phyloP scores from a whole-genome alignment of 2,888 invertebrate genomes.

The Congeria kusceri region DNA sequence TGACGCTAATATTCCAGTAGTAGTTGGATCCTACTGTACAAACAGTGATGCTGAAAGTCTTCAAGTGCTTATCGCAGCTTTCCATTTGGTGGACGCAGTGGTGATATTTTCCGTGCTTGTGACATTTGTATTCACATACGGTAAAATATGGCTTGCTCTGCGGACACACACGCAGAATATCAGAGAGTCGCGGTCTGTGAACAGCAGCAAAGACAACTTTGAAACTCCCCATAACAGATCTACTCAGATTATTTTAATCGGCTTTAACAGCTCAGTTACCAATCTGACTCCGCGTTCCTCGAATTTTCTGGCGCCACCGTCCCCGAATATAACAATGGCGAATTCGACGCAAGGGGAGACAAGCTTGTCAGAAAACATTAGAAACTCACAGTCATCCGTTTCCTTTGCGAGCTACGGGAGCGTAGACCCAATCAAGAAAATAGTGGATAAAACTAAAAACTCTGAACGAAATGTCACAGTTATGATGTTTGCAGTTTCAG shows the following conservation, averaged over 20 bases:
- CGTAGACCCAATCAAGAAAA: not conserved
- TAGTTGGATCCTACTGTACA: conserved; percentile 47
- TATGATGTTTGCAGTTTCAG: conserved; percentile 53
- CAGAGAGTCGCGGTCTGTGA: too few species aligned
- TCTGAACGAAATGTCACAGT: conserved; percentile 40
- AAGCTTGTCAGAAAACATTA: not conserved
- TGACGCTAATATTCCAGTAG: not conserved
- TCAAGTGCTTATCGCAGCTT: conserved; percentile 16
- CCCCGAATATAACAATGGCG: too few species aligned
- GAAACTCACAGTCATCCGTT: not conserved
- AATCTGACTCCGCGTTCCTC: too few species aligned
- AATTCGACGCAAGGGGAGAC: too few species aligned
- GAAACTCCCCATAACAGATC: too few species aligned
- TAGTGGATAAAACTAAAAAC: not conserved
- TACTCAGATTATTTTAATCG: too few species aligned
- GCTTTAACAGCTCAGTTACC: too few species aligned
- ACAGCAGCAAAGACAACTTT: too few species aligned
- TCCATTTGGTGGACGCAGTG: conserved; percentile 26
- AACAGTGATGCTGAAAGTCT: conserved; percentile 30
- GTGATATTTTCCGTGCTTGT: conserved; percentile 19
- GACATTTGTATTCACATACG: conserved; percentile 44
- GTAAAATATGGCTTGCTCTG: conserved; percentile 29
- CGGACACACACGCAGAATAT: conserved; percentile 27
- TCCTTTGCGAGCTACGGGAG: not conserved
- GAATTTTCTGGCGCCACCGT: too few species aligned